Conservation (phyloP, 2,888 invertebrate species). For the Eupithecia dodoneata region DNA sequence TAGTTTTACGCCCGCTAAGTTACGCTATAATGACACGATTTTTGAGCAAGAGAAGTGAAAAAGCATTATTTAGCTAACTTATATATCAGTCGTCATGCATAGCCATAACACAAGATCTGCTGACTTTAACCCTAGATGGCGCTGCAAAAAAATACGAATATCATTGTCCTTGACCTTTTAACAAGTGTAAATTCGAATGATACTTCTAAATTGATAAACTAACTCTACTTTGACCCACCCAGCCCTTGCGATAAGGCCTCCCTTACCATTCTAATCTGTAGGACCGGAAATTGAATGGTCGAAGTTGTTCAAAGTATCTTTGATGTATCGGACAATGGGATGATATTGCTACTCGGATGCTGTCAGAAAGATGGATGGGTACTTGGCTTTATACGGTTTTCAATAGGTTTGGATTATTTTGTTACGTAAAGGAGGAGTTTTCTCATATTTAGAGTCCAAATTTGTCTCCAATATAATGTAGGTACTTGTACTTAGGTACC, state of each 20-base stretch:
- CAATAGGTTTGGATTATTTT: background rate
- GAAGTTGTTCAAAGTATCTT: conserved; percentile 27
- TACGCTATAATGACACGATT: too few species aligned
- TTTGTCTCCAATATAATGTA: too few species aligned
- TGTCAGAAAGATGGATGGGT: conserved; percentile 12
- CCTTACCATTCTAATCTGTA: conserved; percentile 4
- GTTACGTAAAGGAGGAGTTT: too few species aligned
- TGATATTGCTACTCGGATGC: conserved; percentile 18
- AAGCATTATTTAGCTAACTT: too few species aligned
- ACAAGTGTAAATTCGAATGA: background rate
- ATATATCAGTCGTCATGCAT: too few species aligned
- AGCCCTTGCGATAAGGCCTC: background rate
- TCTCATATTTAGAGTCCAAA: too few species aligned
- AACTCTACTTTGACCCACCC: background rate
- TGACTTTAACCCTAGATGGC: too few species aligned
- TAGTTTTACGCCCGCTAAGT: too few species aligned
- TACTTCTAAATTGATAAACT: background rate
- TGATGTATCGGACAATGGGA: conserved; percentile 38
- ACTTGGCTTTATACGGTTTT: background rate
- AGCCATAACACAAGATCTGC: too few species aligned
- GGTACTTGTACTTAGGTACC: too few species aligned
- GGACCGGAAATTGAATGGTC: conserved; percentile 6
- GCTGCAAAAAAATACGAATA: too few species aligned
- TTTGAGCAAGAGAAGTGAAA: too few species aligned
- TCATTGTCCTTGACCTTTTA: background rate